Evolutionary conservation across 2,113 vertebrate genomes (phyloP), one percentile per base, ranked within the genome.

Genomic region (Morphnarchus princeps): DNA sequence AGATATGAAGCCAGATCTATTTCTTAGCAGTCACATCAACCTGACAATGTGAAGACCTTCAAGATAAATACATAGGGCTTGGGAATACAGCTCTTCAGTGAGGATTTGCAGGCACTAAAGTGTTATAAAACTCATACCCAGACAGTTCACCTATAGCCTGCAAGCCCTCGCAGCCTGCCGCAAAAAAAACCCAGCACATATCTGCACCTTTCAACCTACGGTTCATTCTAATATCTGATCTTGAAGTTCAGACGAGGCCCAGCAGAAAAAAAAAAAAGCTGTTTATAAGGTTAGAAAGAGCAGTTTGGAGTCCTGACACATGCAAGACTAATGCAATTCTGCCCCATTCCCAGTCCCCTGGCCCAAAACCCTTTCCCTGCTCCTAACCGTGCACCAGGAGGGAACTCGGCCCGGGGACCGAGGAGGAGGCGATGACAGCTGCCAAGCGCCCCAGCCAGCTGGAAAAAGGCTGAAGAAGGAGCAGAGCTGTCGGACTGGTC

Each of bases 331-430:
- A 69, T n/a, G 55, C 29, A 83, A 6, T 62, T 89, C 50, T n/a
- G 2, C 29, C 59, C 38, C 19, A 6, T 55, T 79, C 66, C 65
- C 9, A 4, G 11, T 18, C 12, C 22, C 8, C 25, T 31, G 32
- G 29, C 36, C 52, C 55, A 58, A 74, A 67, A 6, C 58, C 10
- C n/a, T 84, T 58, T 67, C 20, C 42, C 49, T 65, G 54, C 16
- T 82, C 47, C 42, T 43, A 73, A 66, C 20, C 1, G 2, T 0
- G 0, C 61, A 62, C 17, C 69, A 59, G 77, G 89, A 89, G 55
- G 83, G 59, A 82, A 0, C n/a, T 43, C 67, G 89, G 59, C 72
- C 50, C 0, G 0, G 78, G 63, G 45, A 77, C 1, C 0, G 10
- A 13, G 62, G 62, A 28, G 47, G 10, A 82, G 79, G 66, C 0